Percentiles rank a stretch among this genome's conserved stretches.
Evolutionary conservation across 2,113 vertebrate genomes (phyloP).

Genomic region (Crotalus helleri): DNA sequence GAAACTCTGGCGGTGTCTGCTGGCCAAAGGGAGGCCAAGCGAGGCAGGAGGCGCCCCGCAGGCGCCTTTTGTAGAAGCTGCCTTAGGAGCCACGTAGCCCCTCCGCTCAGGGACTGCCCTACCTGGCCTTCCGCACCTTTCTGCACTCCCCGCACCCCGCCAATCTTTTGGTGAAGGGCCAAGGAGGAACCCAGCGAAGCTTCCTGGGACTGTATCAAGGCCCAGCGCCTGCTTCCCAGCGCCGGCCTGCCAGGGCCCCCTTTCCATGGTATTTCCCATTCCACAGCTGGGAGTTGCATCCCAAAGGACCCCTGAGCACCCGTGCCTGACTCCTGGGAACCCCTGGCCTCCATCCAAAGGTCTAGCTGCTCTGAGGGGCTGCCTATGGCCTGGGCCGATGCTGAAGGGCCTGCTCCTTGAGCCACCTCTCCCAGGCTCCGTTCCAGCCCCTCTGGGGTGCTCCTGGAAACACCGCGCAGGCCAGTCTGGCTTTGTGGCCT

Average conservation of each 20-base stretch:
- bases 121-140: slow-evolving; percentile 30
- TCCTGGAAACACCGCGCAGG: neutral
- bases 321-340: neutral
- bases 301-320: neutral
- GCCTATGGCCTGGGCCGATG: neutral
- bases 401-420: neutral
- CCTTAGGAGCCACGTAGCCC: slow-evolving; percentile 13
- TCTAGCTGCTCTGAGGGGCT: neutral
- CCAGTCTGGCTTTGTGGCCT: too few relatives aligned
- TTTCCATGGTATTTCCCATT: neutral
- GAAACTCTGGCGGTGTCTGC: neutral
- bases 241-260: neutral
- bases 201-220: neutral
- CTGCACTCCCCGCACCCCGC: neutral
- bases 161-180: neutral
- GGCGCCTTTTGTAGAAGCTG: neutral
- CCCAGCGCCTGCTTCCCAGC: neutral
- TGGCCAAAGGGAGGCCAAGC: neutral
- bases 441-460: neutral
- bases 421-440: neutral
- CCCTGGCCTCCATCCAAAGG: neutral
- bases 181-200: neutral
- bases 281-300: neutral
- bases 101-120: slow-evolving; percentile 61
- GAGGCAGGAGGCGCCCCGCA: neutral